These are phyloP conservation scores for Bellardia pandia DNA, from an alignment of 2,888 invertebrate genomes.

Conservation along the genomic window DNA sequence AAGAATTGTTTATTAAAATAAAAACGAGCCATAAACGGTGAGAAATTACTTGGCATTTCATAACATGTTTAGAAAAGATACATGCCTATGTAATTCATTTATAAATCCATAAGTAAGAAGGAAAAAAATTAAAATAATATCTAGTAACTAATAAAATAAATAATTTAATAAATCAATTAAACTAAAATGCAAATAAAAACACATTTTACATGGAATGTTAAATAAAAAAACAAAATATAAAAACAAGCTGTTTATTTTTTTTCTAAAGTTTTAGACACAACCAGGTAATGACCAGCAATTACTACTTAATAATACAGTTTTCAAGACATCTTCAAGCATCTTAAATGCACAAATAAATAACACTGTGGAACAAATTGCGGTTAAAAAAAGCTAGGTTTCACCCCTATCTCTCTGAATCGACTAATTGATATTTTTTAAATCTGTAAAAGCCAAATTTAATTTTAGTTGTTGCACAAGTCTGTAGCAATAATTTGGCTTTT, in stretches of 20 bases:
- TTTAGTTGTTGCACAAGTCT: too few species aligned
- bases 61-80: not conserved
- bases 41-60: not conserved
- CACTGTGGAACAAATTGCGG: too few species aligned
- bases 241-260: conserved; percentile 10
- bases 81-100: conserved; percentile 8
- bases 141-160: conserved; percentile 59
- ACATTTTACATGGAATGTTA: conserved; percentile 74
- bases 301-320: too few species aligned
- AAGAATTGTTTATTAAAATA: not conserved
- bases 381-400: too few species aligned
- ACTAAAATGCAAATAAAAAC: conserved; percentile 38
- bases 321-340: too few species aligned
- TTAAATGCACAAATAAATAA: too few species aligned
- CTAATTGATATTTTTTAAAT: too few species aligned
- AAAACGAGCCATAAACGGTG: too few species aligned
- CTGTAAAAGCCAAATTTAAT: too few species aligned
- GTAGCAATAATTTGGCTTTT: too few species aligned
- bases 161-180: conserved; percentile 66
- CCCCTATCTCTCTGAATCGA: too few species aligned
- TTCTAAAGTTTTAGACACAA: not conserved
- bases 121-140: conserved; percentile 27
- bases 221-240: conserved; percentile 23
- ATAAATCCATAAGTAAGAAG: conserved; percentile 22
- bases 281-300: not conserved